Conservation (phyloP, 2,113 vertebrate species). For the Phyllostomus discolor region DNA sequence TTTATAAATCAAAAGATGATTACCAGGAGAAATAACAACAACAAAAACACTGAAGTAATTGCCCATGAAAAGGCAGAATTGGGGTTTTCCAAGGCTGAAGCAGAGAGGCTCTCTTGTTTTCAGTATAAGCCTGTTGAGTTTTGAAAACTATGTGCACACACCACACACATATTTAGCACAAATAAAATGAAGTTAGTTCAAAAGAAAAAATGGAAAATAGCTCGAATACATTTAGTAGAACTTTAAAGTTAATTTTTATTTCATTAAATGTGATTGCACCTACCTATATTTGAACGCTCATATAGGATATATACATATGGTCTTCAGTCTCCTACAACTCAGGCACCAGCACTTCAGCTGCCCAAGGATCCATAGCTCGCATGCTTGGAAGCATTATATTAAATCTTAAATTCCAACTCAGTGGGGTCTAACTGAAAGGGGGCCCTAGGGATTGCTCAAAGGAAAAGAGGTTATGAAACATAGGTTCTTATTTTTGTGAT, state of each 20-base stretch:
- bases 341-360: neutral
- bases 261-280: neutral
- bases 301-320: neutral
- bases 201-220: neutral
- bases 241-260: neutral
- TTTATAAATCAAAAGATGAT: neutral
- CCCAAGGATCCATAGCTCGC: neutral
- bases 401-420: constrained; percentile 11
- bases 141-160: neutral
- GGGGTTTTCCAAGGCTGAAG: neutral
- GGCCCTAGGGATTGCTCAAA: neutral
- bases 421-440: neutral
- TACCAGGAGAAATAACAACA: neutral
- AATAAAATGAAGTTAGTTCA: neutral
- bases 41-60: neutral
- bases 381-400: neutral
- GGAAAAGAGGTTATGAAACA: neutral
- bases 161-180: neutral
- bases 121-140: neutral
- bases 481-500: neutral
- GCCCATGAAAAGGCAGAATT: neutral
- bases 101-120: neutral
- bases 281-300: neutral
- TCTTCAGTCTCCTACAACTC: neutral
- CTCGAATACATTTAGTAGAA: neutral